These are phyloP conservation scores for Scaptomyza caliginosa DNA, from an alignment of 2,888 invertebrate species.

Conservation along the genomic window DNA sequence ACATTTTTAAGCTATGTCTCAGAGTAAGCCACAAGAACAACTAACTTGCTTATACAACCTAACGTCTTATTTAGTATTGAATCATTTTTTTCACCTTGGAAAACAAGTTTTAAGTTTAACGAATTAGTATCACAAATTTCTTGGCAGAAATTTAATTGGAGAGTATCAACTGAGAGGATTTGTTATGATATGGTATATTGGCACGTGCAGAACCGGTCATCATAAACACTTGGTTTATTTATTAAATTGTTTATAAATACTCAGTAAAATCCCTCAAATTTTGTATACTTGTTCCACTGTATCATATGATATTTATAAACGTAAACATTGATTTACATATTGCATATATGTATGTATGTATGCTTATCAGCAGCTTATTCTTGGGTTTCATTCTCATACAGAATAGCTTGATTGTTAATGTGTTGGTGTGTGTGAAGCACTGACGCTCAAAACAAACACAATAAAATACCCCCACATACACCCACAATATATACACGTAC, in stretches of 20 bases:
- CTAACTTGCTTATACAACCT: background rate
- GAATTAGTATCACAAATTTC: background rate
- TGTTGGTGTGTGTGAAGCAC: constrained; percentile 31
- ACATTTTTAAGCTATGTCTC: constrained; percentile 5
- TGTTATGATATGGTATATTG: background rate
- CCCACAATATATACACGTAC: constrained; percentile 26
- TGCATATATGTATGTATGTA: background rate
- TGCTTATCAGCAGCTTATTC: constrained; percentile 46
- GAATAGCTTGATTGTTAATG: constrained; percentile 2
- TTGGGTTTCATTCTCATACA: constrained; percentile 19
- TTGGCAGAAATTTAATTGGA: background rate
- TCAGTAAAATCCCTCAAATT: background rate
- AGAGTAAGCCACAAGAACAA: constrained; percentile 3
- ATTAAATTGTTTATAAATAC: too few relatives aligned
- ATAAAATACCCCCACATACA: constrained; percentile 65
- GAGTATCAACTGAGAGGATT: background rate
- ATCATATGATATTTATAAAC: background rate
- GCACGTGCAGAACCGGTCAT: background rate
- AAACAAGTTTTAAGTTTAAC: constrained; percentile 2
- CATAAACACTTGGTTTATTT: too few relatives aligned
- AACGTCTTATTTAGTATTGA: background rate
- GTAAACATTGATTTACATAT: constrained; percentile 3
- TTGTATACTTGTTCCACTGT: background rate
- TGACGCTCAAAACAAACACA: constrained; percentile 67
- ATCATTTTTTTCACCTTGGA: background rate